Conservation (phyloP, 1,140 invertebrate genomes). For the Teleogryllus occipitalis region DNA sequence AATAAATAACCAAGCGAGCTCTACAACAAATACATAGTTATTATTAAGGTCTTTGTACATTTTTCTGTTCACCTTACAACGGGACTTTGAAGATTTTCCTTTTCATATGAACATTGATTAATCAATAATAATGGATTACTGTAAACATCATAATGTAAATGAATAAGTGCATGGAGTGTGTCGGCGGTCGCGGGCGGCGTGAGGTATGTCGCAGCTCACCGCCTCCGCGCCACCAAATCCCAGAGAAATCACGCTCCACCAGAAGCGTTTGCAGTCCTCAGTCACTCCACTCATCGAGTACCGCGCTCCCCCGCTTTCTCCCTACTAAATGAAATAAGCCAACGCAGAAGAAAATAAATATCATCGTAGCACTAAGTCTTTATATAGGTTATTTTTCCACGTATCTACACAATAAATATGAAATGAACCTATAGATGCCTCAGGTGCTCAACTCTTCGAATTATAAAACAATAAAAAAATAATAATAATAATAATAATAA, state of each 20-base stretch:
- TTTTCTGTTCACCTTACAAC: constrained; percentile 7
- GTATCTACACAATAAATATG: constrained; percentile 1
- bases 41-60: constrained; percentile 19
- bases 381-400: not conserved
- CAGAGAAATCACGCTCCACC: not conserved
- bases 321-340: not conserved
- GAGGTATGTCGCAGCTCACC: not conserved
- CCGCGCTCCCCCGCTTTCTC: not conserved
- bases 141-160: constrained; percentile 15
- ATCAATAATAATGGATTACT: constrained; percentile 8
- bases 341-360: not conserved
- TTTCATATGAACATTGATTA: constrained; percentile 12
- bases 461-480: too few species aligned
- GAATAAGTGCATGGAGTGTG: constrained; percentile 15
- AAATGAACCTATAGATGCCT: not conserved
- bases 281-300: not conserved
- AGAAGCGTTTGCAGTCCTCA: not conserved
- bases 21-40: constrained; percentile 19
- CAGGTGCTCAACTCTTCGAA: too few species aligned
- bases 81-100: constrained; percentile 6
- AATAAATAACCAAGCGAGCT: constrained; percentile 17
- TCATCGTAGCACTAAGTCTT: not conserved
- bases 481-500: too few species aligned
- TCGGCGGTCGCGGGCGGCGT: too few species aligned
- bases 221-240: not conserved